Evolutionary conservation across 2,113 vertebrate species (phyloP).

Genomic region (Pelmatolapia mariae): DNA sequence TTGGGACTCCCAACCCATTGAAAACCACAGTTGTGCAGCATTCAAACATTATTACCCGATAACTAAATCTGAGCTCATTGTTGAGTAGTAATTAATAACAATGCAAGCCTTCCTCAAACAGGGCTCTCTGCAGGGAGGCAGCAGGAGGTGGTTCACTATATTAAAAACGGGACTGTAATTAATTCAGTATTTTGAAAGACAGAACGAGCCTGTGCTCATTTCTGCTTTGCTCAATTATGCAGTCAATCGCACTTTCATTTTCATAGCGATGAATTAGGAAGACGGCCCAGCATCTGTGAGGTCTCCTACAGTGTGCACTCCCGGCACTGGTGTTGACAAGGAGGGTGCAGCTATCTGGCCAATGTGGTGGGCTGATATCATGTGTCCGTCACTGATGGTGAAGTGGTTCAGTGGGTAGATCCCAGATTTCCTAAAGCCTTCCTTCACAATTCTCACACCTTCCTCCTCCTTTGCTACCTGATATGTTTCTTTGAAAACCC

Average conservation of each 20-base stretch:
- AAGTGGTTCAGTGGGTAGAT: constrained; percentile 46
- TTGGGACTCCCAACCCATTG: background rate
- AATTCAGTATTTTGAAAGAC: background rate
- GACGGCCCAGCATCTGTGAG: constrained; percentile 13
- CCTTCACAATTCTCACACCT: constrained; percentile 44
- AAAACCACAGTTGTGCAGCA: background rate
- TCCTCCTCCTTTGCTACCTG: constrained; percentile 43
- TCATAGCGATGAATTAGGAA: background rate
- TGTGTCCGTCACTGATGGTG: background rate
- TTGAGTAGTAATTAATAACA: background rate
- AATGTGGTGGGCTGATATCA: constrained; percentile 6
- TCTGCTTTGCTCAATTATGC: background rate
- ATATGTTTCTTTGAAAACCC: constrained; percentile 49
- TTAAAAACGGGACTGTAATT: background rate
- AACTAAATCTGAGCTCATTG: background rate
- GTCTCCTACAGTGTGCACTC: background rate
- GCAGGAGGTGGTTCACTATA: background rate
- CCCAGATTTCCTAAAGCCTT: constrained; percentile 57
- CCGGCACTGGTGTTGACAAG: background rate
- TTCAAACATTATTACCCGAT: background rate
- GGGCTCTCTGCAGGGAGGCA: background rate
- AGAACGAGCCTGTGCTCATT: background rate
- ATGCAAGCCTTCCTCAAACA: background rate
- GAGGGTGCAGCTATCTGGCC: background rate
- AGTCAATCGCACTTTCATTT: background rate